Conservation (phyloP, 2,113 vertebrate genomes). For the Ancistrus triradiatus region DNA sequence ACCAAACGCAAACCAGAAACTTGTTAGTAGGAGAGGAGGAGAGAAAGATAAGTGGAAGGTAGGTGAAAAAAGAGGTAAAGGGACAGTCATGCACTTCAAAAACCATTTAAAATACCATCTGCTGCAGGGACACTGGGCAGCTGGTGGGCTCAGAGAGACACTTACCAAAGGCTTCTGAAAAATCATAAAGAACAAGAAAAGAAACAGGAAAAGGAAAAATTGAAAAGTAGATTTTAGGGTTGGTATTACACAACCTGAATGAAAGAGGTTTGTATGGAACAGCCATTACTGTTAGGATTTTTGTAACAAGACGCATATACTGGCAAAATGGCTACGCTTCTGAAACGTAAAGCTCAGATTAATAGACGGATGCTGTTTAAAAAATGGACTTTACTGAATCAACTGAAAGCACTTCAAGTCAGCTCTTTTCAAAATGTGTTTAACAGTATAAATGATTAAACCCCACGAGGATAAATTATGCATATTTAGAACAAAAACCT, state of each 20-base stretch:
- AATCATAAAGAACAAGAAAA: conserved; percentile 72
- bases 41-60: conserved; percentile 21
- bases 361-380: too few species aligned
- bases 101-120: conserved; percentile 79
- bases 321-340: too few species aligned
- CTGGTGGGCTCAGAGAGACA: conserved; percentile 69
- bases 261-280: conserved; percentile 1
- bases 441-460: too few species aligned
- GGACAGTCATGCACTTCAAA: conserved; percentile 78
- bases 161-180: conserved; percentile 98
- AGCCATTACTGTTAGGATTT: too few species aligned
- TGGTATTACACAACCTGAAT: conserved; percentile 14
- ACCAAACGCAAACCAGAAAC: conserved; percentile 2
- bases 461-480: too few species aligned
- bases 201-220: conserved; percentile 66
- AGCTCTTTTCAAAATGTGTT: too few species aligned
- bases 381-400: too few species aligned
- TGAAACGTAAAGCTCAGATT: too few species aligned
- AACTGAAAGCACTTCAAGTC: too few species aligned
- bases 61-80: conserved; percentile 38
- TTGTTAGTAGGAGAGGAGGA: conserved; percentile 27
- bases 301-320: too few species aligned
- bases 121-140: conserved; percentile 74
- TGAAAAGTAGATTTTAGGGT: conserved; percentile 64
- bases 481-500: too few species aligned